Percentiles rank a stretch among this genome's conserved stretches.
These are phyloP conservation scores for Cheilosia vernalis DNA, from an alignment of 2,888 invertebrate genomes.

Conservation along the genomic window DNA sequence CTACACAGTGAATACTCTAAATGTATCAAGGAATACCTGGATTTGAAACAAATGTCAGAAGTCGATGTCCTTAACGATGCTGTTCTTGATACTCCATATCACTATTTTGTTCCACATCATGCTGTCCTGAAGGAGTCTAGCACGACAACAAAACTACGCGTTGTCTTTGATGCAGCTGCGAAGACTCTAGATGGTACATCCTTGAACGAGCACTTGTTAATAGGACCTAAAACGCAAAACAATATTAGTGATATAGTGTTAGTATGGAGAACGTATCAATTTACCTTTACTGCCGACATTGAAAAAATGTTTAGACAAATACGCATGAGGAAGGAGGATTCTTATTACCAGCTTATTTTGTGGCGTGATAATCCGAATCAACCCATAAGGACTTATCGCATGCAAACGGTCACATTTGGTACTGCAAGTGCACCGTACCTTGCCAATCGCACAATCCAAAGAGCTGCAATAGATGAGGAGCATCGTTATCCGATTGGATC, in stretches of 20 bases:
- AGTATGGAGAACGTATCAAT: constrained; percentile 24
- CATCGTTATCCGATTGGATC: no score
- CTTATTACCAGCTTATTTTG: no score
- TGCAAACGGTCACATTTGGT: no score
- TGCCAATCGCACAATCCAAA: no score
- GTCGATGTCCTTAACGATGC: neutral
- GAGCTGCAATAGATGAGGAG: no score
- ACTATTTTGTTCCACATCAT: constrained; percentile 4
- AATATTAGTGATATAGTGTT: constrained; percentile 16
- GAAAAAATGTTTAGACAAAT: no score
- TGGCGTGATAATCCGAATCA: no score
- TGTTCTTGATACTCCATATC: neutral
- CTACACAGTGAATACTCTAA: no score
- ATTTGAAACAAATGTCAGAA: constrained; percentile 2
- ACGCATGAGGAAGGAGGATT: no score
- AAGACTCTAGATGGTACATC: neutral
- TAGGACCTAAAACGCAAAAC: constrained; percentile 18
- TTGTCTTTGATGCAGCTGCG: no score
- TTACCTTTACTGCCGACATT: constrained; percentile 74
- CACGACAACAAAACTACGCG: neutral
- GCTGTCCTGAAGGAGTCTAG: constrained; percentile 12
- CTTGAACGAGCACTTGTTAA: constrained; percentile 1
- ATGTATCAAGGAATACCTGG: constrained; percentile 1
- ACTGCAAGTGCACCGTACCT: no score
- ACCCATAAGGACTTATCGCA: no score